Percentiles rank a stretch among this genome's conserved stretches.
Conservation (phyloP, 1,140 invertebrate species). For the Papilio glaucus region DNA sequence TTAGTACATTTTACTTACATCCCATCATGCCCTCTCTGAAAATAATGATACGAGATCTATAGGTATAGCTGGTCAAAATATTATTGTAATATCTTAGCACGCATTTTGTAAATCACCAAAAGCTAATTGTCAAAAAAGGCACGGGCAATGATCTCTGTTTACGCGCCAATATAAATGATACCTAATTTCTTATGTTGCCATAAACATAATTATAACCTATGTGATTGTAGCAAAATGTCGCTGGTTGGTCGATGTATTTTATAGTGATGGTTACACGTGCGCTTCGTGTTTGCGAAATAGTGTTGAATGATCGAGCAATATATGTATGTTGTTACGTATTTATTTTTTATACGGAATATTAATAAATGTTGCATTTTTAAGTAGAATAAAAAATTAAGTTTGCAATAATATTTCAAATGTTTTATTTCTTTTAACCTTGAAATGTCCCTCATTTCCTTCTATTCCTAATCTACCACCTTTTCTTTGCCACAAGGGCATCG, state of each 20-base stretch:
- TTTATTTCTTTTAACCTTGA: constrained; percentile 42
- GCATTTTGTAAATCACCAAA: no score
- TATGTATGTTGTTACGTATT: constrained; percentile 75
- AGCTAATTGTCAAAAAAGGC: no score
- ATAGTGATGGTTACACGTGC: constrained; percentile 53
- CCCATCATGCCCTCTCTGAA: no score
- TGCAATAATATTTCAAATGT: constrained; percentile 56
- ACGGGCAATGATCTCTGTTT: no score
- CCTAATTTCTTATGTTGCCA: background rate
- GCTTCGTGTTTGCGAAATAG: constrained; percentile 59
- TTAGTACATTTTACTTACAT: no score
- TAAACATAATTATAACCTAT: background rate
- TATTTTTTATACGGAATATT: constrained; percentile 81
- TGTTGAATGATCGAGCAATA: constrained; percentile 61
- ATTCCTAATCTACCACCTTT: no score
- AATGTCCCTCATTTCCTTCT: background rate
- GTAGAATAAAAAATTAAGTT: constrained; percentile 77
- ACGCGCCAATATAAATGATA: no score
- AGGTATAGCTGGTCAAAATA: no score
- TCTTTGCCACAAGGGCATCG: no score
- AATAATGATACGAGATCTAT: no score
- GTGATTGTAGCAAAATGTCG: background rate
- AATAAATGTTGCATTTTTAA: constrained; percentile 78
- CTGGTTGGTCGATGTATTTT: constrained; percentile 29
- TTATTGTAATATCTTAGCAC: no score